phyloP scores from a whole-genome alignment of 2,797 vertebrate species.

The Dryobates pubescens region DNA sequence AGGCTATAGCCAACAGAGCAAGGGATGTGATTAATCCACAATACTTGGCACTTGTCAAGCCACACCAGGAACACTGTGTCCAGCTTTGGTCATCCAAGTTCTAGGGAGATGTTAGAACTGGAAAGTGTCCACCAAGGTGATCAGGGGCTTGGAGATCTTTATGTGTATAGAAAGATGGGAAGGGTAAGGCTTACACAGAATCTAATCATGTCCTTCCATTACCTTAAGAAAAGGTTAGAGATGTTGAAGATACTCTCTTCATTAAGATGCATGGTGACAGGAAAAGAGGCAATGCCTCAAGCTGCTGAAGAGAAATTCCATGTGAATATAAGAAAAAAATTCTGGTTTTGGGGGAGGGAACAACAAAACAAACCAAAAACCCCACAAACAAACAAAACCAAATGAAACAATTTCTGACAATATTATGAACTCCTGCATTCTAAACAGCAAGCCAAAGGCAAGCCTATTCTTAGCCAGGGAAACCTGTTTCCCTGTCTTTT shows the following conservation, averaged over 20 bases:
- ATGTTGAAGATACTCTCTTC: background rate
- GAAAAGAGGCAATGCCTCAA: background rate
- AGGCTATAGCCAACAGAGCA: background rate
- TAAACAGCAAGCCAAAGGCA: background rate
- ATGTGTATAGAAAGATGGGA: background rate
- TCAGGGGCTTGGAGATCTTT: background rate
- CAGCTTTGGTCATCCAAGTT: background rate
- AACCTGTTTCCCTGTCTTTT: background rate
- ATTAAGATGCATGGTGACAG: background rate
- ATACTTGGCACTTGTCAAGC: background rate
- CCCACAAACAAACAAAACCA: background rate
- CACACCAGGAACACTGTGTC: rapidly evolving
- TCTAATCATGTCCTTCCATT: background rate
- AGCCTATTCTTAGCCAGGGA: background rate
- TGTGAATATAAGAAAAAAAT: background rate
- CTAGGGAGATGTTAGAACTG: background rate
- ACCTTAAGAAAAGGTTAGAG: background rate
- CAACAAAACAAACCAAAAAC: background rate
- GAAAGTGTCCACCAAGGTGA: background rate
- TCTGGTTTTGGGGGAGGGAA: background rate
- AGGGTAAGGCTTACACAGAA: background rate
- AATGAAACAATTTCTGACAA: background rate
- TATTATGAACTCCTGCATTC: background rate
- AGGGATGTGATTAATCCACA: background rate
- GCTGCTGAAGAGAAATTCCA: background rate